Conservation (phyloP, 2,797 vertebrate species). For the Pangasius mekongensis region DNA sequence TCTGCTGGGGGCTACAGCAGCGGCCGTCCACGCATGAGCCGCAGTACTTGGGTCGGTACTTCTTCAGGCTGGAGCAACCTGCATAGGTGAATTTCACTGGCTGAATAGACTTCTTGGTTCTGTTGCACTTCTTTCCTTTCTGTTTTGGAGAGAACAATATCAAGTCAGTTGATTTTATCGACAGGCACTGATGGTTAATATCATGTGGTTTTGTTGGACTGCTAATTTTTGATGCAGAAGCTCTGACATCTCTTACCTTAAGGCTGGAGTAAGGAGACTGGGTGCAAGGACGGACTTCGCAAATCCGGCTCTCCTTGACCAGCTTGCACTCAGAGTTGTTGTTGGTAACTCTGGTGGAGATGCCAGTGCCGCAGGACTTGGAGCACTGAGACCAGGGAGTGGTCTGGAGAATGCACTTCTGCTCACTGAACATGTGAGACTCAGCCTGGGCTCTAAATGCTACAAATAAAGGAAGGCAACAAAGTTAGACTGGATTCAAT, state of each 20-base stretch:
- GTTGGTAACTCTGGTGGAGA: conserved; percentile 95
- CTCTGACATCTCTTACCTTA: conserved; percentile 80
- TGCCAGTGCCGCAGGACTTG: conserved; percentile 93
- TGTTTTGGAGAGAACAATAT: conserved; percentile 64
- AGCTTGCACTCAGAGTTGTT: conserved; percentile 92
- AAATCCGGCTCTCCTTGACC: conserved; percentile 93
- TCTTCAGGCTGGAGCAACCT: conserved; percentile 93
- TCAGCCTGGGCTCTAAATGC: conserved; percentile 86
- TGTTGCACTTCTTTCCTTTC: conserved; percentile 98
- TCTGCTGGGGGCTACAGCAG: conserved; percentile 94
- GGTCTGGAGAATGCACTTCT: conserved; percentile 95
- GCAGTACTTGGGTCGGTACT: conserved; percentile 93
- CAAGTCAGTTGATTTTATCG: conserved; percentile 50
- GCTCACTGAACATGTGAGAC: conserved; percentile 82
- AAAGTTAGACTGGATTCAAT: not conserved
- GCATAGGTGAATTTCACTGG: conserved; percentile 88
- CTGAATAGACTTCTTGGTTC: conserved; percentile 88
- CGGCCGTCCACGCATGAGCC: conserved; percentile 93
- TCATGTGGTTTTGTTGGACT: not conserved
- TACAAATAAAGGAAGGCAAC: conserved; percentile 56
- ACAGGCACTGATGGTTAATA: not conserved
- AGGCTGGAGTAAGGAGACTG: conserved; percentile 85
- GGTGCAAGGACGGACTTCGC: conserved; percentile 93
- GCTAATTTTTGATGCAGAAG: not conserved
- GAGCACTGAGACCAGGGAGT: conserved; percentile 98